Base-by-base conservation (phyloP, 2,888 invertebrate genomes). In the Urechis unicinctus region DNA sequence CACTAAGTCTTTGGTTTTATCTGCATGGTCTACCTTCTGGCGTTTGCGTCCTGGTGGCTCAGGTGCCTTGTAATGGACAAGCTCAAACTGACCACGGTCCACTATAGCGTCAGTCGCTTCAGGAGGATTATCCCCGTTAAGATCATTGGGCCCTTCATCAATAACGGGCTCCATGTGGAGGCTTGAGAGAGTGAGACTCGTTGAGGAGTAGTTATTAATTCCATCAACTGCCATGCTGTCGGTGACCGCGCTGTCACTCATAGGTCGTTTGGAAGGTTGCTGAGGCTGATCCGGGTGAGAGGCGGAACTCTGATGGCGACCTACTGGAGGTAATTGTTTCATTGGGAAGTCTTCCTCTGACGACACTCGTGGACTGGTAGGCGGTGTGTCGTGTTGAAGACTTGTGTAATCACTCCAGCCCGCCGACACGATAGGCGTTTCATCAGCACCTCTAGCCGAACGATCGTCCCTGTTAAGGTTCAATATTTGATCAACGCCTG, bases 61-160 rank as follows among this genome's bases (percentile, higher is more conserved):
- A 9, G 59, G 59, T 6, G 56, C 59, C 36, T 59, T 59, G 43
- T 49, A 59, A 46, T 59, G 59, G 9, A 59, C 59, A n/a, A 59
- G 24, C 42, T 53, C 46, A 43, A 53, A 59, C 31, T 21, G 22
- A n/a, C 59, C 59, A 5, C 5, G 51, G 31, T 57, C 57, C 17
- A 17, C 36, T n/a, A n/a, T n/a, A 36, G 17, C 49, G 30, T 45
- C 13, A 46, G 24, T 1, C 6, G 28, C n/a, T 53, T 45, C 53
- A 26, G 22, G 2, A 21, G 17, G 29, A 6, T 24, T 46, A 22
- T 28, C 47, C 17, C n/a, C 22, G 4, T n/a, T n/a, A 22, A n/a
- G 46, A 22, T 44, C 31, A n/a, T n/a, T n/a, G n/a, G n/a, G n/a
- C 9, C 44, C 52, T 2, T 21, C 30, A 31, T 47, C 31, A 22